Evolutionary conservation across 1,140 invertebrate genomes (phyloP).

Genomic region (Caenorhabditis remanei): DNA sequence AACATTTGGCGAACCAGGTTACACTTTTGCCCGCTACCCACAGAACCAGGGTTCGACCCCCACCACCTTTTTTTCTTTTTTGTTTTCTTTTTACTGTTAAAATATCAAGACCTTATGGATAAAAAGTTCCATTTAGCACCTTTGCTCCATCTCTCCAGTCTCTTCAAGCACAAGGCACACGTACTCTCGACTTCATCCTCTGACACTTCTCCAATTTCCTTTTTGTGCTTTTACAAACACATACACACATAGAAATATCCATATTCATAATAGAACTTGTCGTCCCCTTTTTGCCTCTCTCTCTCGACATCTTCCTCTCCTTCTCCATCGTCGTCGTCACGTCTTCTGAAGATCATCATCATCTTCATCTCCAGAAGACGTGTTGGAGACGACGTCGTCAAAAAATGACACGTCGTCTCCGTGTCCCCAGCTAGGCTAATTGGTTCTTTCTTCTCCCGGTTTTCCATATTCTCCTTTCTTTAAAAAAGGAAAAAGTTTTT

Average conservation of each 20-base stretch:
- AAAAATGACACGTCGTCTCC: background rate
- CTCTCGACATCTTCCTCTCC: slow-evolving; percentile 7
- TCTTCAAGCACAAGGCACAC: background rate
- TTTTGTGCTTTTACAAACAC: slow-evolving; percentile 25
- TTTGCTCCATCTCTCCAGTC: slow-evolving; percentile 1
- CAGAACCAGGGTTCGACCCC: too few species aligned
- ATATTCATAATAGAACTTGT: slow-evolving; percentile 55
- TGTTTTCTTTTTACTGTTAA: background rate
- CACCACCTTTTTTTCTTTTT: background rate
- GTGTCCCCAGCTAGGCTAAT: background rate
- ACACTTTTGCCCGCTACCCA: too few species aligned
- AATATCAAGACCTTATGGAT: too few species aligned
- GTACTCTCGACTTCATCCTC: background rate
- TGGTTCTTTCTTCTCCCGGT: slow-evolving; percentile 7
- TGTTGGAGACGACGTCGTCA: background rate
- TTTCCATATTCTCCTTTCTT: too few species aligned
- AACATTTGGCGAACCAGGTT: too few species aligned
- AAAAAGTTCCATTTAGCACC: background rate
- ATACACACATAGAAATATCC: slow-evolving; percentile 36
- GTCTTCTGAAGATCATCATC: slow-evolving; percentile 51
- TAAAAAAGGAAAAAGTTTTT: slow-evolving; percentile 1
- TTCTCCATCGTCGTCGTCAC: background rate
- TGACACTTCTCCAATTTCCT: slow-evolving; percentile 52
- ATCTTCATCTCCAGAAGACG: slow-evolving; percentile 10
- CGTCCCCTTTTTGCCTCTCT: background rate